phyloP scores from a whole-genome alignment of 2,113 vertebrate species.

The Origma solitaria region DNA sequence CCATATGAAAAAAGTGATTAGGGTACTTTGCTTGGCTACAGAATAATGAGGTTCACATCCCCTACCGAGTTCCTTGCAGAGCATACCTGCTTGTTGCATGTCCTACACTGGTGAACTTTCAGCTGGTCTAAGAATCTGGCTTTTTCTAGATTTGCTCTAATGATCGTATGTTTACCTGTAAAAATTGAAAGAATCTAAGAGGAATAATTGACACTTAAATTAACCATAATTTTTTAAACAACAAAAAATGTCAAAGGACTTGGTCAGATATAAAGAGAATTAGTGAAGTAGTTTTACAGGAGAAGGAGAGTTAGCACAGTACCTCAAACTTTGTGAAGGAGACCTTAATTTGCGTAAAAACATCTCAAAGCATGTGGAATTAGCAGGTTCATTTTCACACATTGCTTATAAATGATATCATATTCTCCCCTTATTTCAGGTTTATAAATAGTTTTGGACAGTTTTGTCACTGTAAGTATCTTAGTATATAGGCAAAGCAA shows the following conservation, averaged over 20 bases:
- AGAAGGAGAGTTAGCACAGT: not conserved
- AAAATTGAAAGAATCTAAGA: not conserved
- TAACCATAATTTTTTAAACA: not conserved
- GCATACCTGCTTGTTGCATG: not conserved
- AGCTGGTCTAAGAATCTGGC: not conserved
- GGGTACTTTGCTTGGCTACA: not conserved
- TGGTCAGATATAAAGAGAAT: not conserved
- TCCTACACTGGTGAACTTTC: not conserved
- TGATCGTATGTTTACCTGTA: not conserved
- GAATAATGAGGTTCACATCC: not conserved
- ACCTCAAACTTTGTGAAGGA: not conserved
- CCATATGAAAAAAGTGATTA: not conserved
- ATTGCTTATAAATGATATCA: not conserved
- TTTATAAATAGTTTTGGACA: conserved; percentile 8
- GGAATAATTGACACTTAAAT: not conserved
- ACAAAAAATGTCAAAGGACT: not conserved
- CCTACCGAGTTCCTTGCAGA: not conserved
- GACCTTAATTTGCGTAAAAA: not conserved
- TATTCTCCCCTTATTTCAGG: not conserved
- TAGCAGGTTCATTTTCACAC: conserved; percentile 4
- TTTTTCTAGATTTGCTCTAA: not conserved
- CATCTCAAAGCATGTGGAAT: not conserved
- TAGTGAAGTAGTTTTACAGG: not conserved
- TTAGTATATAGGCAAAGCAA: not conserved
- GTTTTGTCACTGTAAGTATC: not conserved